These are phyloP conservation scores for Copsychus sechellarum DNA, from an alignment of 2,113 vertebrate species.

Conservation along the genomic window DNA sequence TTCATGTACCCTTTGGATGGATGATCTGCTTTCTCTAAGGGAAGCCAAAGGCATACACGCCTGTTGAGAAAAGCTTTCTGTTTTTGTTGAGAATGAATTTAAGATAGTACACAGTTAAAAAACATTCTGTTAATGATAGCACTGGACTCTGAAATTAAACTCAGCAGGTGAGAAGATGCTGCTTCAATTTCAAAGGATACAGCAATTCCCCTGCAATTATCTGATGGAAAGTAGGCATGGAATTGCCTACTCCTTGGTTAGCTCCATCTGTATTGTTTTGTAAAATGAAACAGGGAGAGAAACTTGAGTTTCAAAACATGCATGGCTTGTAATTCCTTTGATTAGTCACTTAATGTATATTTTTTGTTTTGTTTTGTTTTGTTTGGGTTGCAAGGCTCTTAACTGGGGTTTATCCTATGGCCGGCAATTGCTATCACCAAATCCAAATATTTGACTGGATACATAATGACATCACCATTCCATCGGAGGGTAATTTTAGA, in stretches of 20 bases:
- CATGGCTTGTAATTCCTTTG: not conserved
- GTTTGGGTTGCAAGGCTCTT: not conserved
- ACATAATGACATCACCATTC: not conserved
- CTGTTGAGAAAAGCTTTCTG: not conserved
- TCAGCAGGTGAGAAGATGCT: not conserved
- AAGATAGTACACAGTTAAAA: not conserved
- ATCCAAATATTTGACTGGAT: not conserved
- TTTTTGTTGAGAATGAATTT: not conserved
- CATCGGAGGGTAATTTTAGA: not conserved
- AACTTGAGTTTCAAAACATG: not conserved
- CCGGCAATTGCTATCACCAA: not conserved
- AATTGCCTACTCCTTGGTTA: not conserved
- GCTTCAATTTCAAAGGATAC: not conserved
- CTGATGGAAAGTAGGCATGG: not conserved
- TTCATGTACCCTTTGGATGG: not conserved
- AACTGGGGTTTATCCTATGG: not conserved
- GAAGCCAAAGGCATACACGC: not conserved
- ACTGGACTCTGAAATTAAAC: slow-evolving; percentile 23
- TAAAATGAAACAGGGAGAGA: not conserved
- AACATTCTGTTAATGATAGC: not conserved
- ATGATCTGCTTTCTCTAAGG: not conserved
- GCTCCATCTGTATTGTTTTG: not conserved
- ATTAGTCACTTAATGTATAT: not conserved
- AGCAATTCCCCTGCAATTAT: not conserved
- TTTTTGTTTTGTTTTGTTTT: not conserved